phyloP scores from a whole-genome alignment of 1,140 invertebrate species.

The Achatina immaculata region DNA sequence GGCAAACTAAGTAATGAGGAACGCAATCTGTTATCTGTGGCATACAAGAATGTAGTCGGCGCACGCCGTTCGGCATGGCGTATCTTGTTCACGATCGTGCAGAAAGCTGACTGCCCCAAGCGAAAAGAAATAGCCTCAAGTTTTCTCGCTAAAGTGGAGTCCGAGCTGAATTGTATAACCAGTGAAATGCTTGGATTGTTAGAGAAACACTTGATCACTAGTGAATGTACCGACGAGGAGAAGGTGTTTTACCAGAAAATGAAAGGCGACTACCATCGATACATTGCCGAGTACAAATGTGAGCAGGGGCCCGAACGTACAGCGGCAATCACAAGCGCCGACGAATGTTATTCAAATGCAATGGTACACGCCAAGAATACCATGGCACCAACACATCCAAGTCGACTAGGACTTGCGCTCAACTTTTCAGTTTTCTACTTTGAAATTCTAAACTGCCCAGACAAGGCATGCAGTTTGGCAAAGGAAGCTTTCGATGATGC shows the following conservation, averaged over 20 bases:
- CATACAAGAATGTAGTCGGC: conserved; percentile 99
- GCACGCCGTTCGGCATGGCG: conserved; percentile 96
- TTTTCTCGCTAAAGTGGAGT: conserved; percentile 97
- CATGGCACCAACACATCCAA: conserved; percentile 98
- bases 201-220: conserved; percentile 92
- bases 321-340: conserved; percentile 96
- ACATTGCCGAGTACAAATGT: conserved; percentile 98
- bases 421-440: conserved; percentile 99
- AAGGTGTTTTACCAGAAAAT: conserved; percentile 99
- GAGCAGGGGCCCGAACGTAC: conserved; percentile 75
- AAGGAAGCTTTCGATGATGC: conserved; percentile 99
- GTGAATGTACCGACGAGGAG: conserved; percentile 78
- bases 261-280: conserved; percentile 99
- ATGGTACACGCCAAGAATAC: conserved; percentile 98
- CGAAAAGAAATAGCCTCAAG: conserved; percentile 78
- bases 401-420: conserved; percentile 96
- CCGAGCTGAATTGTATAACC: conserved; percentile 97
- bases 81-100: conserved; percentile 98
- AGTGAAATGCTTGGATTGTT: conserved; percentile 95
- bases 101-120: conserved; percentile 87
- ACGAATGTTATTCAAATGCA: conserved; percentile 98
- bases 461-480: conserved; percentile 97
- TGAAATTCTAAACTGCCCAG: conserved; percentile 98
- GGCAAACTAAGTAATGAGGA: conserved; percentile 74
- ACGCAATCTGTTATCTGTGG: conserved; percentile 96